Percentiles rank a stretch among this genome's conserved stretches.
Evolutionary conservation across 2,113 vertebrate species (phyloP).

Genomic region (Gavialis gangeticus): DNA sequence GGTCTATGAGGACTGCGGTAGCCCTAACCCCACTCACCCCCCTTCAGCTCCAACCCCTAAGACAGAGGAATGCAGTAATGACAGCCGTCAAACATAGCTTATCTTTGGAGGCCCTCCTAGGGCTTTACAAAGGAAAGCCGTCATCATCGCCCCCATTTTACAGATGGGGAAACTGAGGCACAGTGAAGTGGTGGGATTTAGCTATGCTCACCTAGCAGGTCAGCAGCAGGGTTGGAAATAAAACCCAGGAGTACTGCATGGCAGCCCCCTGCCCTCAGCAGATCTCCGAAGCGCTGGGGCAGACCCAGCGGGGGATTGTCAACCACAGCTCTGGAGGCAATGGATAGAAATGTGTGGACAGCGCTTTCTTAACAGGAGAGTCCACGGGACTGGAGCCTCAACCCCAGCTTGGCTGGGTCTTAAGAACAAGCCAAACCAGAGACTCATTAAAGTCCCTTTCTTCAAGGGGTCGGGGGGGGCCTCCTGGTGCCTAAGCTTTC

Average conservation of each 20-base stretch:
- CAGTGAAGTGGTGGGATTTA: slow-evolving; percentile 32
- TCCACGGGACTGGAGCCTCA: background rate
- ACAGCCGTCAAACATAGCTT: background rate
- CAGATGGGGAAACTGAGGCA: slow-evolving; percentile 26
- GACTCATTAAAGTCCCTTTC: slow-evolving; percentile 19
- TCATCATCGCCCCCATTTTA: background rate
- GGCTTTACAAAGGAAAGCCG: background rate
- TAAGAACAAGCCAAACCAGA: background rate
- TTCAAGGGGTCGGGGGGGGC: background rate
- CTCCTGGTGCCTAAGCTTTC: background rate
- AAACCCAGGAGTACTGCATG: background rate
- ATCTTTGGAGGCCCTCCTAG: background rate
- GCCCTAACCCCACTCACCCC: background rate
- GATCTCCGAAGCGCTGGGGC: background rate
- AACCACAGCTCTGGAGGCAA: rapidly evolving
- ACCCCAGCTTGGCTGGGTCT: slow-evolving; percentile 35
- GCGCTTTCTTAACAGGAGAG: background rate
- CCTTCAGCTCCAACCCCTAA: background rate
- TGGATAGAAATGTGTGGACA: background rate
- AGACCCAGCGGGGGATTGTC: background rate
- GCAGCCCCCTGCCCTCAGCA: background rate
- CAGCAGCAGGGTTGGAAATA: background rate
- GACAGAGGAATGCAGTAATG: background rate
- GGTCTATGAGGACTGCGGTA: background rate
- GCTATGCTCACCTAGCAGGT: slow-evolving; percentile 47